Evolutionary conservation across 2,888 invertebrate species (phyloP), one percentile per base, ranked within the genome.

Genomic region (Zele albiditarsus): DNA sequence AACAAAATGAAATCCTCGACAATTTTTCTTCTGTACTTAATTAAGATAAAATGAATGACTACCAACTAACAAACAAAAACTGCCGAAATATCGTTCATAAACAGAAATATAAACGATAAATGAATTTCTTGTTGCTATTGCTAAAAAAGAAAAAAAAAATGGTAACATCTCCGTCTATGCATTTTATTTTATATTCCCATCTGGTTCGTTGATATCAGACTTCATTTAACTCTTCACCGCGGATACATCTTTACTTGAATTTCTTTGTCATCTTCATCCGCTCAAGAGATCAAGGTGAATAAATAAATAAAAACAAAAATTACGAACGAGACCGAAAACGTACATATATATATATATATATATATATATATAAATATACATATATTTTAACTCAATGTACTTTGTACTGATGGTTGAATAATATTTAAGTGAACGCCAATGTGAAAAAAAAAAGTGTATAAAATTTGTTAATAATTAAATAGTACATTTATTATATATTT

Each of bases 401-500:
- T 31, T 62, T 28, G 28, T 23, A 79, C 76, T 80, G 77, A 79
- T 82, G 81, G 85, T 82, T 84, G 84, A 83, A 86, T 84, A 84
- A 82, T 87, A 84, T 85, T 82, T 87, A 85, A 85, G 82, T 69
- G 75, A 78, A 80, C 72, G 71, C 53, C 42, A 70, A 78, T 72
- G 80, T 72, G 81, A 81, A 79, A 76, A 84, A 75, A 77, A 76
- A 73, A 68, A 53, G 4, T 66, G 71, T 77, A 77, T 72, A 86
- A 82, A 86, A 80, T 80, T 86, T 89, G 88, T 89, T 89, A 87
- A 87, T 83, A 84, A 74, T 80, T 84, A 85, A 71, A 84, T 83
- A 86, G 83, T 86, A 86, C 85, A 84, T 87, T 85, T 87, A 88
- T 88, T 87, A 85, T 84, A 87, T 23, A 46, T 25, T 87, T 85